Percentiles rank a stretch among this genome's conserved stretches.
phyloP scores from a whole-genome alignment of 2,113 vertebrate genomes.

The Prietella phreatophila region DNA sequence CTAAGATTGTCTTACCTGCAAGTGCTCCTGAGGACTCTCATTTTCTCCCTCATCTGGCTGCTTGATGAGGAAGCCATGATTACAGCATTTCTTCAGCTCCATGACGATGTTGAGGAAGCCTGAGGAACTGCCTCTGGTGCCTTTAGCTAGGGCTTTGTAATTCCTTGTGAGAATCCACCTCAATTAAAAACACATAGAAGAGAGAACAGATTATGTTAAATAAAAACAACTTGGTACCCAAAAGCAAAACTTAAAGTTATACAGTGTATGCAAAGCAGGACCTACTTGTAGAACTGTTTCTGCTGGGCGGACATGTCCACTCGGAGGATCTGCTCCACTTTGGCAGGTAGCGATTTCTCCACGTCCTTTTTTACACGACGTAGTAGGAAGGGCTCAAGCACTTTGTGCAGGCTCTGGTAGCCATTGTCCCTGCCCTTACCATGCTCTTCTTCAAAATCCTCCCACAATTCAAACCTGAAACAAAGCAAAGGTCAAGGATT shows the following conservation, averaged over 20 bases:
- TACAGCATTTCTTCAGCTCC: slow-evolving; percentile 98
- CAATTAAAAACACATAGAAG: not conserved
- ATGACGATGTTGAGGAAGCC: slow-evolving; percentile 98
- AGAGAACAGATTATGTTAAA: not conserved
- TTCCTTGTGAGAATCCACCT: slow-evolving; percentile 99
- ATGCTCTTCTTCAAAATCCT: slow-evolving; percentile 95
- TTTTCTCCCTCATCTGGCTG: slow-evolving; percentile 82
- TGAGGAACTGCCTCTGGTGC: slow-evolving; percentile 87
- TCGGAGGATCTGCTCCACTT: slow-evolving; percentile 97
- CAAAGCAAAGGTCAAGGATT: not conserved
- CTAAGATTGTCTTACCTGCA: slow-evolving; percentile 68
- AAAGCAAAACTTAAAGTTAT: not conserved
- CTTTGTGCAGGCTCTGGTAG: slow-evolving; percentile 97
- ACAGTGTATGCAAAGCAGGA: not conserved
- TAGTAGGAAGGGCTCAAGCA: slow-evolving; percentile 93
- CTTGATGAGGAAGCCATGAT: slow-evolving; percentile 93
- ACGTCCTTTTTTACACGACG: slow-evolving; percentile 98
- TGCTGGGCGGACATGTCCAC: slow-evolving; percentile 96
- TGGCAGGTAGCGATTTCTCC: slow-evolving; percentile 96
- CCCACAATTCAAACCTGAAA: slow-evolving; percentile 91
- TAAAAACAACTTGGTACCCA: not conserved
- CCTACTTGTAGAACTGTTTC: slow-evolving; percentile 98
- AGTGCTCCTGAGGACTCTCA: slow-evolving; percentile 76
- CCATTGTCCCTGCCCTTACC: slow-evolving; percentile 95
- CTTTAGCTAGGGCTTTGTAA: slow-evolving; percentile 92